Base-by-base conservation (phyloP, 2,888 invertebrate genomes). In the Limnephilus lunatus region DNA sequence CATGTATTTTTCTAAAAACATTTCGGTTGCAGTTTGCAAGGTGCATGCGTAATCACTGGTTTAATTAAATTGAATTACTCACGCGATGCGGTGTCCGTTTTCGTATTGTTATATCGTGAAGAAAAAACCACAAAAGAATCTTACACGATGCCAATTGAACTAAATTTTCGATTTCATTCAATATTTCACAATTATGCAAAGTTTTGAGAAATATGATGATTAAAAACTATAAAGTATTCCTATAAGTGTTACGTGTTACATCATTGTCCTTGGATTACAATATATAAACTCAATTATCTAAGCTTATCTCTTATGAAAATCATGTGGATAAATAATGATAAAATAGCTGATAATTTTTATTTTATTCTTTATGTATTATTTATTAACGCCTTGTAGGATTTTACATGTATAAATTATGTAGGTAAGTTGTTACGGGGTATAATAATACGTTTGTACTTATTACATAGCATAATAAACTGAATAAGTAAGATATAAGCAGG, bases 1-100 rank as follows among this genome's bases (percentile, higher is more conserved):
- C 89, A 89, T 82, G 89, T 81, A 81, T 89, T 89, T 89, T 89
- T 89, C 44, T 39, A 81, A n/a, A 89, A 68, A 89, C 81, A 89
- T 80, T 89, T 89, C 81, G 89, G 81, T 89, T 89, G 81, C 44
- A 44, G 82, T 39, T 81, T 89, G 81, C 89, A 81, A 81, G 89
- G 89, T 81, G 81, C 89, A 89, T 89, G 89, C 44, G 89, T 80
- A 89, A 89, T 89, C 89, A 81, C 68, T 82, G 81, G n/a, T 31
- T 89, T 44, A 80, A 81, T 81, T 81, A 35, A 89, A 89, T 89
- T 82, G 39, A 89, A 44, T 89, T 89, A 30, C 86, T 86, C 86
- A 39, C 48, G 39, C 39, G 39, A 86, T 86, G 86, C 48, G 44
- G 30, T 83, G n/a, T 68, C 25, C n/a, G 25, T n/a, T 25, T 68